phyloP scores from a whole-genome alignment of 2,797 vertebrate genomes.

The Potorous gilbertii region DNA sequence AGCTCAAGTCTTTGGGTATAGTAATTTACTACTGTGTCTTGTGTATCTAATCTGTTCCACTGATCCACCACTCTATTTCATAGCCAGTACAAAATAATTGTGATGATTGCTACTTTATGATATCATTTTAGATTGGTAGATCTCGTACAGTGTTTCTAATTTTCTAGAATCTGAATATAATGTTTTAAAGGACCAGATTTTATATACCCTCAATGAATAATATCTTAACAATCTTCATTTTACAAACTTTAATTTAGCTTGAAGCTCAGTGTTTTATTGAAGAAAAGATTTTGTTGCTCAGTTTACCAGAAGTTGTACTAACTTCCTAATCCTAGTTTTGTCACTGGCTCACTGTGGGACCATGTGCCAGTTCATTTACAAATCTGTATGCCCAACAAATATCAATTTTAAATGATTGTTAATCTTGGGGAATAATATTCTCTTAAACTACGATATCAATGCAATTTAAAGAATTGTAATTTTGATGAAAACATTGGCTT shows the following conservation, averaged over 20 bases:
- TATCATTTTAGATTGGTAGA: too few species aligned
- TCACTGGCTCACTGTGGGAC: not conserved
- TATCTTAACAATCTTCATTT: not conserved
- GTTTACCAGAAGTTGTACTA: accelerated
- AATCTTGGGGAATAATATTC: not conserved
- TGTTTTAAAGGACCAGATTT: not conserved
- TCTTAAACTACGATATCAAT: not conserved
- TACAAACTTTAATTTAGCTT: not conserved
- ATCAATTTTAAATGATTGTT: not conserved
- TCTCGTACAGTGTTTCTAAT: not conserved
- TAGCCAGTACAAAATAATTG: too few species aligned
- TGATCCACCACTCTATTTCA: too few species aligned
- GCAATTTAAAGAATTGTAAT: slow-evolving; percentile 4
- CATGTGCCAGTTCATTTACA: not conserved
- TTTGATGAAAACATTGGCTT: slow-evolving; percentile 15
- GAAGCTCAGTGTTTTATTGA: accelerated
- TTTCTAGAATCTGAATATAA: not conserved
- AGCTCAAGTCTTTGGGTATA: too few species aligned
- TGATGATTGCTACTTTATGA: too few species aligned
- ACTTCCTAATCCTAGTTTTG: not conserved
- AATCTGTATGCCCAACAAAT: not conserved
- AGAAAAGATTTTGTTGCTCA: too few species aligned
- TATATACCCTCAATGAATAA: too few species aligned
- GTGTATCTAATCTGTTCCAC: too few species aligned
- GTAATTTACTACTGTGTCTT: too few species aligned